phyloP scores from a whole-genome alignment of 2,113 vertebrate species.

The Plestiodon gilberti region DNA sequence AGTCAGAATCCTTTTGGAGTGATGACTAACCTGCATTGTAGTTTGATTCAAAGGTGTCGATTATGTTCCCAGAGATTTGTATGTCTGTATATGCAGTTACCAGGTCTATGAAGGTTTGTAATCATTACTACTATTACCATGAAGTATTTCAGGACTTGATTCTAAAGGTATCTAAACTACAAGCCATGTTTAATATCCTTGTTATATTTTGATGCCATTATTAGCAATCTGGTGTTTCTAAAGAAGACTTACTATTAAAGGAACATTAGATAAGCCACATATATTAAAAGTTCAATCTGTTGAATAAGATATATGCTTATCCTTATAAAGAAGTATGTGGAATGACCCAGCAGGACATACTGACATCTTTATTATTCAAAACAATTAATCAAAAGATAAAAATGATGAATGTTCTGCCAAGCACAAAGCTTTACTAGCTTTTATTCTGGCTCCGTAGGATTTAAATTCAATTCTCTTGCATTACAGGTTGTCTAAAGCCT shows the following conservation, averaged over 20 bases:
- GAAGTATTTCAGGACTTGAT: neutral
- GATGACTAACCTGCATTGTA: neutral
- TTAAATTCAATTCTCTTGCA: constrained; percentile 33
- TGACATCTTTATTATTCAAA: neutral
- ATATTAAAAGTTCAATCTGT: no score
- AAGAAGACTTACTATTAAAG: no score
- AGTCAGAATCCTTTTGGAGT: neutral
- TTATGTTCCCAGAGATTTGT: neutral
- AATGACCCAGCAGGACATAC: neutral
- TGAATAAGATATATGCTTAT: neutral
- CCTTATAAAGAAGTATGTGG: neutral
- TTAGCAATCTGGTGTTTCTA: neutral
- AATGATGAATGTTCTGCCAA: constrained; percentile 2
- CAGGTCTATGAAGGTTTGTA: neutral
- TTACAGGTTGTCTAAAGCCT: constrained; percentile 29
- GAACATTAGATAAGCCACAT: no score
- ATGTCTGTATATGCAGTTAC: neutral
- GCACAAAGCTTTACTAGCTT: neutral
- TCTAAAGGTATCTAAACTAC: neutral
- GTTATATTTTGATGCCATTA: neutral
- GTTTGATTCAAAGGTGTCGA: neutral
- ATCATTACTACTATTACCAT: no score
- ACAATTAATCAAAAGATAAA: neutral
- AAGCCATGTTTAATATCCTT: neutral
- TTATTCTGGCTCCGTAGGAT: neutral